Conservation (phyloP, 2,888 invertebrate species). For the Rhogogaster chlorosoma region DNA sequence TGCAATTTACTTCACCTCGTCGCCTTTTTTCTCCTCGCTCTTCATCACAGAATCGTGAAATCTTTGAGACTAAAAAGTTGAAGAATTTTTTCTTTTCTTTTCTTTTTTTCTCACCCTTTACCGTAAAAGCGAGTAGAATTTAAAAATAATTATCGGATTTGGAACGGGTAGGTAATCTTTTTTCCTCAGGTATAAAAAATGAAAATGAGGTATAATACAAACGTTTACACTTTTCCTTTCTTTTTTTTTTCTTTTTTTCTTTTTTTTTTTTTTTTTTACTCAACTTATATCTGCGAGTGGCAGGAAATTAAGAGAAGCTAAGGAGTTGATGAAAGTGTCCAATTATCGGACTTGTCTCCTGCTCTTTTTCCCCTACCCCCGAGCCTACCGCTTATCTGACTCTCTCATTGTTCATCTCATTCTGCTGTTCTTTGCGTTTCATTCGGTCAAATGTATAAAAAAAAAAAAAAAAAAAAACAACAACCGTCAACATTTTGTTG, state of each 20-base stretch:
- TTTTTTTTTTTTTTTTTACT: neutral
- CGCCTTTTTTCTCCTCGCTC: neutral
- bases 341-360: slow-evolving; percentile 61
- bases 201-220: neutral
- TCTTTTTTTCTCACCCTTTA: neutral
- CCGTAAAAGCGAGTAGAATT: neutral
- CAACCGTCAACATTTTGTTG: neutral
- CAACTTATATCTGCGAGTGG: slow-evolving; percentile 7
- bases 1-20: slow-evolving; percentile 7
- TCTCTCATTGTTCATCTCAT: neutral
- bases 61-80: neutral
- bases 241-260: neutral
- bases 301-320: slow-evolving; percentile 56
- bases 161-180: neutral
- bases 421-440: neutral
- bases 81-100: neutral
- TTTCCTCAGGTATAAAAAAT: neutral
- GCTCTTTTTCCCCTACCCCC: neutral
- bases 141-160: slow-evolving; percentile 13
- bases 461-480: neutral
- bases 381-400: too few species aligned
- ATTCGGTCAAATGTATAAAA: neutral
- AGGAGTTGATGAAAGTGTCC: slow-evolving; percentile 68
- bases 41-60: neutral
- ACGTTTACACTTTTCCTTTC: neutral